Conservation (phyloP, 2,113 vertebrate species). For the Ciconia boyciana region DNA sequence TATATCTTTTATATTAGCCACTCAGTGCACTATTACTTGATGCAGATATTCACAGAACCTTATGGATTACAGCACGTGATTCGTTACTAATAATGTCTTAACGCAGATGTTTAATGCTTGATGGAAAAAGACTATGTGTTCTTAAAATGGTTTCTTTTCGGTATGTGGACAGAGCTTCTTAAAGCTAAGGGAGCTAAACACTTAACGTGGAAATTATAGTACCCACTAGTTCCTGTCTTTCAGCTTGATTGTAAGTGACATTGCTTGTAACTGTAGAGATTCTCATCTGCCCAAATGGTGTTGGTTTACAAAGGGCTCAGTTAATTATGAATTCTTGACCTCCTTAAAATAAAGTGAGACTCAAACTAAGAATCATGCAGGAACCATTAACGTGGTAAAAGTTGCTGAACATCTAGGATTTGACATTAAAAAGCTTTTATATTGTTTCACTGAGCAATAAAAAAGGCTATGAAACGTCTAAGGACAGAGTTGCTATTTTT, state of each 20-base stretch:
- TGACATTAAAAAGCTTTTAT: slow-evolving; percentile 41
- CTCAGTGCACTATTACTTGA: slow-evolving; percentile 17
- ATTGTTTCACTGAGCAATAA: slow-evolving; percentile 46
- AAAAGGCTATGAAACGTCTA: slow-evolving; percentile 34
- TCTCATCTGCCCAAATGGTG: slow-evolving; percentile 39
- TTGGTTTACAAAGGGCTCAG: slow-evolving; percentile 49
- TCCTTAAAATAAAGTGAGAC: slow-evolving; percentile 47
- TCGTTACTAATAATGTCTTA: not conserved
- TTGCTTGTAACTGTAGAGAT: slow-evolving; percentile 47
- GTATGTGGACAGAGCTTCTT: not conserved
- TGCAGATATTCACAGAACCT: slow-evolving; percentile 12
- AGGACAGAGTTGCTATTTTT: slow-evolving; percentile 37
- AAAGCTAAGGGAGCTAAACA: slow-evolving; percentile 1
- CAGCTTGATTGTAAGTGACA: slow-evolving; percentile 30
- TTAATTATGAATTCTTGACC: slow-evolving; percentile 58
- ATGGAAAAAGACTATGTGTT: not conserved
- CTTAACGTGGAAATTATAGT: not conserved
- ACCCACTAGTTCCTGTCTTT: slow-evolving; percentile 17
- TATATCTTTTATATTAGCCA: slow-evolving; percentile 43
- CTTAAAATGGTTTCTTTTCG: slow-evolving; percentile 1
- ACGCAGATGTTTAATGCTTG: not conserved
- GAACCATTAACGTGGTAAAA: slow-evolving; percentile 11
- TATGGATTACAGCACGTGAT: slow-evolving; percentile 43
- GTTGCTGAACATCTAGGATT: slow-evolving; percentile 46
- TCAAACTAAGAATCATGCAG: slow-evolving; percentile 34